phyloP scores from a whole-genome alignment of 2,113 vertebrate species.

The Calidris pygmaea region DNA sequence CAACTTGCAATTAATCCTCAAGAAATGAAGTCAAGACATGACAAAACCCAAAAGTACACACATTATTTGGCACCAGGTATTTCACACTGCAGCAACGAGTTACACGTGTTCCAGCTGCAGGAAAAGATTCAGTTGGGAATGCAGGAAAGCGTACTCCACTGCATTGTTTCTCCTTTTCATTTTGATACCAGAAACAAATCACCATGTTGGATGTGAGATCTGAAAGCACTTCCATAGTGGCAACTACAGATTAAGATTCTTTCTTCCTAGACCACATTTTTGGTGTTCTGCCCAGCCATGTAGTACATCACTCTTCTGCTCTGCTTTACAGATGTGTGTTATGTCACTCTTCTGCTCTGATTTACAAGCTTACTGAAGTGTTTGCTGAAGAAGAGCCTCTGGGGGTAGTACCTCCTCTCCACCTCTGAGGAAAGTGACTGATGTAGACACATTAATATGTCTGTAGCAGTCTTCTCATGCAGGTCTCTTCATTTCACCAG shows the following conservation, averaged over 20 bases:
- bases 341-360: not conserved
- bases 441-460: not conserved
- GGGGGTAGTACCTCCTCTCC: not conserved
- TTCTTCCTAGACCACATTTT: not conserved
- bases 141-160: not conserved
- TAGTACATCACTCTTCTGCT: not conserved
- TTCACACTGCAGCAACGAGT: not conserved
- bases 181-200: not conserved
- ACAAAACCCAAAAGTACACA: not conserved
- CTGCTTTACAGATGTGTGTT: not conserved
- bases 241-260: not conserved
- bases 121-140: not conserved
- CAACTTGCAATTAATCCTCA: not conserved
- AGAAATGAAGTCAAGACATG: not conserved
- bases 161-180: not conserved
- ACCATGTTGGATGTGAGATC: not conserved
- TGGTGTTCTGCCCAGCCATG: not conserved
- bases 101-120: not conserved
- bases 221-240: not conserved
- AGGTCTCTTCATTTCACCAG: not conserved
- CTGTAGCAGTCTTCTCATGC: not conserved
- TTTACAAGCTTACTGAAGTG: not conserved
- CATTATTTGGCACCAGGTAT: not conserved
- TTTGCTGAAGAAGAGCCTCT: not conserved
- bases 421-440: not conserved